Conservation (phyloP, 2,113 vertebrate genomes). For the Chlamydotis undulata region DNA sequence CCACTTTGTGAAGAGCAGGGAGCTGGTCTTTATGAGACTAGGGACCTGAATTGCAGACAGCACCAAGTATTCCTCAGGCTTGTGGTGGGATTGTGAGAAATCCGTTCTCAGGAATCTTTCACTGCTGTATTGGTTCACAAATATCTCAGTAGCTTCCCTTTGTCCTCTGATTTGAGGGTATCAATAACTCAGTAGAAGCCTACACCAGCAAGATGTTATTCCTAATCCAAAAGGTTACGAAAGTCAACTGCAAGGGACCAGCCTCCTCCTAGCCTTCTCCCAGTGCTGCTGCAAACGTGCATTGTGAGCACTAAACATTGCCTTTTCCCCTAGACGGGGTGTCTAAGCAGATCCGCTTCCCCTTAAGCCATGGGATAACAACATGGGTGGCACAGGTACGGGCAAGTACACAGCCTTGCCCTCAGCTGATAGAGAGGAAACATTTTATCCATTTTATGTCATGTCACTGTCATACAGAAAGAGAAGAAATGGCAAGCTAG, state of each 20-base stretch:
- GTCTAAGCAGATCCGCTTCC: not conserved
- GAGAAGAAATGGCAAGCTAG: not conserved
- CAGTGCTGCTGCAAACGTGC: not conserved
- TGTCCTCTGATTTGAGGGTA: not conserved
- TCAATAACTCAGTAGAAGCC: not conserved
- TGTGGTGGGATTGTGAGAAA: not conserved
- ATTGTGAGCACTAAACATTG: not conserved
- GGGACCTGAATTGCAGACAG: not conserved
- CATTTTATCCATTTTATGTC: not conserved
- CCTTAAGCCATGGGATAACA: not conserved
- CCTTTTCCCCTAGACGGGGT: not conserved
- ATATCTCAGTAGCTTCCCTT: not conserved
- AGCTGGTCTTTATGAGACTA: not conserved
- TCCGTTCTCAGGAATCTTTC: not conserved
- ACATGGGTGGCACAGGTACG: accelerated
- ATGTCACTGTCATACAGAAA: not conserved
- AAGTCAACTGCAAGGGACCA: not conserved
- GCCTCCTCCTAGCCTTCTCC: not conserved
- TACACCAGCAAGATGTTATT: not conserved
- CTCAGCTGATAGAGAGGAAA: not conserved
- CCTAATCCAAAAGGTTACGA: not conserved
- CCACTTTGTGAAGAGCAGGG: not conserved
- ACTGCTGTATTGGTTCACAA: not conserved
- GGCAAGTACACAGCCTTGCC: not conserved
- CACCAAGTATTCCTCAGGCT: not conserved